Evolutionary conservation across 2,888 invertebrate genomes (phyloP).

Genomic region (Clitarchus hookeri): DNA sequence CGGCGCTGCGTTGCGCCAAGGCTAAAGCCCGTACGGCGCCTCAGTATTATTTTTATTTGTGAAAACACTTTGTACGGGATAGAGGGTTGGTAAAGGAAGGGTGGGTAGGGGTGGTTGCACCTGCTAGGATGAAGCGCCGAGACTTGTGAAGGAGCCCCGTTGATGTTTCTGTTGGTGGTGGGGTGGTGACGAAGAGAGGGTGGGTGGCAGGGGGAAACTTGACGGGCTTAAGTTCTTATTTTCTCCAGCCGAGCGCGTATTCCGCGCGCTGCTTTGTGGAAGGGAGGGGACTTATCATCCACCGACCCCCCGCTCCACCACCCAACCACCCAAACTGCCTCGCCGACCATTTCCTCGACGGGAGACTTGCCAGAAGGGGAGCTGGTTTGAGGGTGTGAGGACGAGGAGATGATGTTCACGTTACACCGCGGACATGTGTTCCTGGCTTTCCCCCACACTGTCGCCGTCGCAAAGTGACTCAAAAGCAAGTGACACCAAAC

Average conservation of each 20-base stretch:
- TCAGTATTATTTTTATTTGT: slow-evolving; percentile 1
- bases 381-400: neutral
- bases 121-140: neutral
- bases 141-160: neutral
- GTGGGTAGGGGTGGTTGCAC: too few relatives aligned
- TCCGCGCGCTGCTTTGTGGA: neutral
- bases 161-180: neutral
- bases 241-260: neutral
- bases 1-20: too few relatives aligned
- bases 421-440: neutral
- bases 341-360: neutral
- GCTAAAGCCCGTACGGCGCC: neutral
- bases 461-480: neutral
- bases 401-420: neutral
- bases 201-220: neutral
- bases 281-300: neutral
- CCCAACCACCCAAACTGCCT: neutral
- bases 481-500: neutral
- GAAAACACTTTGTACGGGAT: neutral
- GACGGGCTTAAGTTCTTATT: slow-evolving; percentile 14
- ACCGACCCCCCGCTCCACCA: neutral
- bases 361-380: neutral
- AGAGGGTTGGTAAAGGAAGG: neutral
- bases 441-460: neutral
- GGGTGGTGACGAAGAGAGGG: neutral